Evolutionary conservation across 2,797 vertebrate genomes (phyloP), one percentile per base, ranked within the genome.

Genomic region (Anisognathus igniventris): DNA sequence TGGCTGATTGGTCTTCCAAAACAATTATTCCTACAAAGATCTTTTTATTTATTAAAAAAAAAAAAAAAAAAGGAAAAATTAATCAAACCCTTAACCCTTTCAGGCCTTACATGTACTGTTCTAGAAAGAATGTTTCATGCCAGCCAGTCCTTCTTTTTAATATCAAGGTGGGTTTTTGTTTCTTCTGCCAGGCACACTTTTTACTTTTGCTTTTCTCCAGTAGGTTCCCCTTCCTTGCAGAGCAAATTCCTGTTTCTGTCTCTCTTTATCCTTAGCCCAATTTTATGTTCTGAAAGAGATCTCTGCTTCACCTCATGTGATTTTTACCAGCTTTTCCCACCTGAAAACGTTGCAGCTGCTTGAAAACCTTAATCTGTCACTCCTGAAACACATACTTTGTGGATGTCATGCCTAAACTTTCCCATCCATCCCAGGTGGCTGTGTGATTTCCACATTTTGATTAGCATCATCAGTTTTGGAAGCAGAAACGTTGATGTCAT

Each of bases 351-450:
- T 67, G 15, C 67, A 90, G 54, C 65, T 90, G 31, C 39, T 88
- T 83, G 48, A 68, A 90, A 95, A 57, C 33, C 79, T 90, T 81
- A 40, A 92, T 77, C 88, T 88, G 33, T 75, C 76, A 86, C 37
- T 92, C 37, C 81, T 87, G 61, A 79, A 94, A 64, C 22, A 73
- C 61, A 24, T 81, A 37, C 37, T 62, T 90, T 60, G 45, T 75
- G 65, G 33, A 56, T 88, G 33, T 81, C 51, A 60, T 7, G 13
- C 37, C 40, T 81, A 56, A 94, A 83, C 58, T 75, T 95, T 86
- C 58, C 79, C 60, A 86, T 77, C 88, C 31, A 81, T 68, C 31
- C 76, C 73, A 90, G 40, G 58, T 84, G 75, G 28, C 56, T 84
- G 35, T 72, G 25, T 58, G 79, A 86, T 84, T 83, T 75, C 83